These are phyloP conservation scores for Zaprionus taronus DNA, from an alignment of 1,140 invertebrate species.

Conservation along the genomic window DNA sequence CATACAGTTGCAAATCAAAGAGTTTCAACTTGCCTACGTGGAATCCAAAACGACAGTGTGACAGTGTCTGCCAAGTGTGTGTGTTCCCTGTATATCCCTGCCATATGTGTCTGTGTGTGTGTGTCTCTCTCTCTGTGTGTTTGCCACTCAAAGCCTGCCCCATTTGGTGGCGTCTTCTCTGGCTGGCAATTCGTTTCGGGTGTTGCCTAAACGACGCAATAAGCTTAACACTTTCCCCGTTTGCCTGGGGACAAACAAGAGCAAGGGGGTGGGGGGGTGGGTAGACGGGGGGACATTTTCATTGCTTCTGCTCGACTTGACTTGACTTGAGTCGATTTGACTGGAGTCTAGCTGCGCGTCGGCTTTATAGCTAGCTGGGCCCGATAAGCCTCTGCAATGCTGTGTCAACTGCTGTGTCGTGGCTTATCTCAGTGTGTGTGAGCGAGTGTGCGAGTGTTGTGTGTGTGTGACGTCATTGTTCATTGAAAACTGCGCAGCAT, in stretches of 20 bases:
- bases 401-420: slow-evolving; percentile 30
- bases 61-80: slow-evolving; percentile 4
- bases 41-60: slow-evolving; percentile 53
- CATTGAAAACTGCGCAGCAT: slow-evolving; percentile 78
- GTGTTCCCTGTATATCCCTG: background rate
- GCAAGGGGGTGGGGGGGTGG: background rate
- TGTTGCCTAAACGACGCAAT: slow-evolving; percentile 79
- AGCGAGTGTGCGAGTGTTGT: slow-evolving; percentile 2
- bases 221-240: slow-evolving; percentile 72
- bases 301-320: slow-evolving; percentile 77
- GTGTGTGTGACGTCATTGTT: slow-evolving; percentile 71
- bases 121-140: slow-evolving; percentile 18
- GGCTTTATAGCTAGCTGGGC: slow-evolving; percentile 54
- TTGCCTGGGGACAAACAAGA: background rate
- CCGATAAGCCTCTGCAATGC: slow-evolving; percentile 65
- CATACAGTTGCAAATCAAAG: slow-evolving; percentile 65
- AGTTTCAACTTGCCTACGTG: slow-evolving; percentile 72
- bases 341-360: background rate
- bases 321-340: slow-evolving; percentile 47
- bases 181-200: slow-evolving; percentile 68
- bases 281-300: slow-evolving; percentile 57
- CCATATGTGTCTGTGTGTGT: background rate
- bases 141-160: slow-evolving; percentile 70
- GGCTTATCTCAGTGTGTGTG: slow-evolving; percentile 20
- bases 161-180: slow-evolving; percentile 55